Evolutionary conservation across 1,140 invertebrate genomes (phyloP).

Genomic region (Macrobrachium nipponense): DNA sequence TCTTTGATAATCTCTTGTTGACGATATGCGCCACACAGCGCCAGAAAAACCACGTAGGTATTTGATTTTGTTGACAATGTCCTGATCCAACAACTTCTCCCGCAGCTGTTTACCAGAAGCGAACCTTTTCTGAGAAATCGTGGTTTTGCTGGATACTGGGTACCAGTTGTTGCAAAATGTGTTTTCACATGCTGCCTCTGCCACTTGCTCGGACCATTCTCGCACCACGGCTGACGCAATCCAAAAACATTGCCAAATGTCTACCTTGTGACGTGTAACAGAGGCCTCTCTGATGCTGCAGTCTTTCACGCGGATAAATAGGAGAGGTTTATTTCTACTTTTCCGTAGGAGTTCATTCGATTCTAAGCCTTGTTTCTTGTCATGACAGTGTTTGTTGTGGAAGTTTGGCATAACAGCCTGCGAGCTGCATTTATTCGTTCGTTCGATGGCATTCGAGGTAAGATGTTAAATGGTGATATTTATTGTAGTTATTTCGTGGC

Average conservation of each 20-base stretch:
- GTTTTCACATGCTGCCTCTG: no score
- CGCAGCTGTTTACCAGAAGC: no score
- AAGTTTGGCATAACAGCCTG: conserved; percentile 37
- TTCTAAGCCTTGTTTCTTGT: neutral
- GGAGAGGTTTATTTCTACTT: no score
- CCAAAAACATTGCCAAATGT: conserved; percentile 17
- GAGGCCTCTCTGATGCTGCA: neutral
- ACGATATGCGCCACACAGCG: no score
- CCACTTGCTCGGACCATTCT: no score
- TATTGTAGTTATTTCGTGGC: neutral
- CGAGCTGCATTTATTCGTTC: conserved; percentile 31
- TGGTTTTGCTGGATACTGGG: no score
- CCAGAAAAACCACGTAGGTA: no score
- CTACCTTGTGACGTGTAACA: neutral
- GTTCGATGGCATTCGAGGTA: conserved; percentile 23
- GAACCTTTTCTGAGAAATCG: no score
- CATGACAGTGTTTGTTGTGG: neutral
- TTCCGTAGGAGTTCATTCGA: neutral
- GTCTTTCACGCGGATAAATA: neutral
- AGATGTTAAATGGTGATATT: conserved; percentile 8
- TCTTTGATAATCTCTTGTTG: no score
- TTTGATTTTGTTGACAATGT: no score
- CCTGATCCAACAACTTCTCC: no score
- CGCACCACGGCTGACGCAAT: conserved; percentile 41
- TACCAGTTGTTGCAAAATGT: no score